phyloP scores from a whole-genome alignment of 2,113 vertebrate genomes.

The Forbesichthys agassizii region DNA sequence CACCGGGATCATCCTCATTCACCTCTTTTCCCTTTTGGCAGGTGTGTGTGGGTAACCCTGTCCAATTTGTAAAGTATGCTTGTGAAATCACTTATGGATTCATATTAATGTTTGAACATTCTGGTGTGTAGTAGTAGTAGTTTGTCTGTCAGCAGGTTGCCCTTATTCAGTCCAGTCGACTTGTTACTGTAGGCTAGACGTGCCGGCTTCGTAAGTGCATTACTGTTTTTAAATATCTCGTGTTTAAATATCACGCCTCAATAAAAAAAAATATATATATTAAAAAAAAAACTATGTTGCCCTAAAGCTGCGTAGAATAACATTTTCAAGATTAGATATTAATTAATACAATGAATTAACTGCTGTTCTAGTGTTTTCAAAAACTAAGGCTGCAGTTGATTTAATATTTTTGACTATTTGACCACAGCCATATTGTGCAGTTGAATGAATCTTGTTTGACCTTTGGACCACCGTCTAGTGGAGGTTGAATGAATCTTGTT shows the following conservation, averaged over 20 bases:
- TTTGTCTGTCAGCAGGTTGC: slow-evolving; percentile 40
- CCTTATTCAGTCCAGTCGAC: slow-evolving; percentile 28
- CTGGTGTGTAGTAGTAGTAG: slow-evolving; percentile 16
- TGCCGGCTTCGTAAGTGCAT: slow-evolving; percentile 78
- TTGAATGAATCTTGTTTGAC: too few relatives aligned
- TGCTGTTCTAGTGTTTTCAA: too few relatives aligned
- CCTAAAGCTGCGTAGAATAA: slow-evolving; percentile 33
- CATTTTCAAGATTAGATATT: background rate
- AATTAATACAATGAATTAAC: too few relatives aligned
- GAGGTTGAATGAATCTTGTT: too few relatives aligned
- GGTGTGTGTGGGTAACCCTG: background rate
- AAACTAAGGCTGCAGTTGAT: too few relatives aligned
- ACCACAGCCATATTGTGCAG: too few relatives aligned
- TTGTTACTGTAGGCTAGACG: slow-evolving; percentile 22
- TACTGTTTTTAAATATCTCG: slow-evolving; percentile 66
- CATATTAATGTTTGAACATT: background rate
- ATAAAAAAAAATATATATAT: slow-evolving; percentile 48
- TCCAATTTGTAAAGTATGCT: too few relatives aligned
- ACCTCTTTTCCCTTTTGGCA: background rate
- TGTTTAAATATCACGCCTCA: slow-evolving; percentile 65
- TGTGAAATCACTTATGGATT: too few relatives aligned
- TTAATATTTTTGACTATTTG: too few relatives aligned
- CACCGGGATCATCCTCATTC: background rate
- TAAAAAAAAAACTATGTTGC: slow-evolving; percentile 32
- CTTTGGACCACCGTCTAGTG: too few relatives aligned